Conservation (phyloP, 2,888 invertebrate species). For the Sycophila texana region DNA sequence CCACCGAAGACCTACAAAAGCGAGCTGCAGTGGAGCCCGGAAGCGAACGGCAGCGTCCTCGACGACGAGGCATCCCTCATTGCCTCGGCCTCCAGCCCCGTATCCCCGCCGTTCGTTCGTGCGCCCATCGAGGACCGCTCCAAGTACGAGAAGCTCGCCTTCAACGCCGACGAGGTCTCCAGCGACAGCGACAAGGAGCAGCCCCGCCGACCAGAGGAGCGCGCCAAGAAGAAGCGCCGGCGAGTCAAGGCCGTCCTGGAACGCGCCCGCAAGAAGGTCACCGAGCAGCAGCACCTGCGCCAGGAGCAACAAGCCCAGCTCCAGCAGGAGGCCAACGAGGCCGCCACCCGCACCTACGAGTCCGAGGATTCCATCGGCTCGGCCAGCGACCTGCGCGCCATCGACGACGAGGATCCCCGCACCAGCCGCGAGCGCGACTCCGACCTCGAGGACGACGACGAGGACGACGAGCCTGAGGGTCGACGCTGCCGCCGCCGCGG, state of each 20-base stretch:
- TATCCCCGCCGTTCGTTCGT: slow-evolving; percentile 79
- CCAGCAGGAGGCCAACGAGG: slow-evolving; percentile 49
- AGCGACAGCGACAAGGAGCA: slow-evolving; percentile 74
- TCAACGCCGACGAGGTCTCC: slow-evolving; percentile 79
- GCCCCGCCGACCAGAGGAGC: slow-evolving; percentile 65
- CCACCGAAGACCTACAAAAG: slow-evolving; percentile 58
- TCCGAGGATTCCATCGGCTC: slow-evolving; percentile 85
- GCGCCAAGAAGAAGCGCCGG: slow-evolving; percentile 70
- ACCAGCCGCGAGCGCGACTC: slow-evolving; percentile 72
- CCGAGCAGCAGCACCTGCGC: slow-evolving; percentile 62
- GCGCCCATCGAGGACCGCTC: slow-evolving; percentile 84
- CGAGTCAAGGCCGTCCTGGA: slow-evolving; percentile 66
- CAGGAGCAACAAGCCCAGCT: slow-evolving; percentile 56
- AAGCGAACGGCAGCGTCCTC: slow-evolving; percentile 50
- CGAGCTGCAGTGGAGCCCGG: slow-evolving; percentile 65
- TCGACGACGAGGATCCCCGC: slow-evolving; percentile 69
- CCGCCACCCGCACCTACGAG: slow-evolving; percentile 72
- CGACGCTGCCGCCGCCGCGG: slow-evolving; percentile 63
- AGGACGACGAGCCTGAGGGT: slow-evolving; percentile 72
- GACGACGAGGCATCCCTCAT: slow-evolving; percentile 52
- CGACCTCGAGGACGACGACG: slow-evolving; percentile 75
- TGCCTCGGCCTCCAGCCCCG: slow-evolving; percentile 66
- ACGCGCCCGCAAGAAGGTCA: slow-evolving; percentile 62
- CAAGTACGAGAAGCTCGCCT: slow-evolving; percentile 86
- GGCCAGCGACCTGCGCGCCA: slow-evolving; percentile 82